Base-by-base conservation (phyloP, 2,113 vertebrate species). In the Malurus alboscapulatus region DNA sequence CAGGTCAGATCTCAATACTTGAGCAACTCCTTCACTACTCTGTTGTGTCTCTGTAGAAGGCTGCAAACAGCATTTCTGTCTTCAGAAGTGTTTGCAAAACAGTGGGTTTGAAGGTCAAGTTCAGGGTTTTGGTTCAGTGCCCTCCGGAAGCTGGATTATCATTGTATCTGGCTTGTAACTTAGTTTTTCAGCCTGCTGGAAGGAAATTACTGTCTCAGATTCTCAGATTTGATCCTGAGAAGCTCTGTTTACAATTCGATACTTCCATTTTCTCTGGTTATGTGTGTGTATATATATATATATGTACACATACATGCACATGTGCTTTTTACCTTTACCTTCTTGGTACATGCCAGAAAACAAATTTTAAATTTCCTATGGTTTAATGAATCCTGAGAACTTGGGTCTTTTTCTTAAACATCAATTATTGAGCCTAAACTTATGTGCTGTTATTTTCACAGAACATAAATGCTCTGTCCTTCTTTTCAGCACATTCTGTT, bases 231-330 rank as follows among this genome's bases (percentile, higher is more conserved):
- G 19, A 38, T 79, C 92, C 69, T 91, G 80, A 71, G 85, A 93
- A 86, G 20, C 22, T 83, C 9, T 36, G 10, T 44, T 58, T 66
- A 55, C 30, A 79, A 26, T 58, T 5, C 57, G 29, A 27, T 61
- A 20, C 3, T 92, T 68, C 17, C 1, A 2, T 87, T 88, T 93
- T 14, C 22, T 87, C 2, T 75, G 20, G 7, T n/a, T 44, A 15
- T 2, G 11, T 20, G 5, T 6, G 10, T 14, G 2, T 14, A 3
- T 5, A 17, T 51, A 14, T 42, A 4, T 54, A 18, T 55, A 18
- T 22, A 42, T 25, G 9, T 19, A n/a, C 7, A 29, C 7, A 15
- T 13, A 26, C 5, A 26, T 3, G 1, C 12, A 22, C 1, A 1
- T 32, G 10, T 27, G 16, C 7, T 54, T 54, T 54, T 47, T 27